Conservation (phyloP, 2,797 vertebrate genomes). For the Cirrhinus molitorella region DNA sequence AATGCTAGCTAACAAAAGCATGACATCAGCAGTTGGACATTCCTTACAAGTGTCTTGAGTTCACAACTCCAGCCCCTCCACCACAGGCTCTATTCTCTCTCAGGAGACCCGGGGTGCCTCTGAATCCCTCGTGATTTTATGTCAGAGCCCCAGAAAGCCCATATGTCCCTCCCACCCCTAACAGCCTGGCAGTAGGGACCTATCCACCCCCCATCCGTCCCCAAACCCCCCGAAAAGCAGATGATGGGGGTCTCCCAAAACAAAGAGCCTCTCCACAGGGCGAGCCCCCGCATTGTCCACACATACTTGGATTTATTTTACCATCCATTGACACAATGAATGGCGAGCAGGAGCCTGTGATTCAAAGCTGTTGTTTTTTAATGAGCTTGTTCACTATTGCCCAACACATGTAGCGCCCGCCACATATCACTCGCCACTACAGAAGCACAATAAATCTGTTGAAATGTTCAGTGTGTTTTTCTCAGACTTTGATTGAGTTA, state of each 20-base stretch:
- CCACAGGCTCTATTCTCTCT: constrained; percentile 11
- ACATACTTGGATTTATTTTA: constrained; percentile 69
- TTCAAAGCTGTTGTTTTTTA: constrained; percentile 69
- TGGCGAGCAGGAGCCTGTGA: constrained; percentile 60
- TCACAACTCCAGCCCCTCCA: neutral
- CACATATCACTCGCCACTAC: constrained; percentile 61
- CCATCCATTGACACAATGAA: constrained; percentile 62
- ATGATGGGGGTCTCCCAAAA: constrained; percentile 68
- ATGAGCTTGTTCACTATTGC: constrained; percentile 75
- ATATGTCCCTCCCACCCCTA: constrained; percentile 74
- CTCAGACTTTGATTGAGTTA: constrained; percentile 21
- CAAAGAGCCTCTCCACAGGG: constrained; percentile 67
- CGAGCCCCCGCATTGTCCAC: constrained; percentile 68
- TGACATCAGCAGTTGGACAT: constrained; percentile 3
- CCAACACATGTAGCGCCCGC: constrained; percentile 65
- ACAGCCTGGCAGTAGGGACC: constrained; percentile 61
- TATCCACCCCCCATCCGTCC: constrained; percentile 49
- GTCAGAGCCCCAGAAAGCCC: constrained; percentile 65
- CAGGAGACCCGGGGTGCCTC: constrained; percentile 34
- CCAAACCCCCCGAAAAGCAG: constrained; percentile 68
- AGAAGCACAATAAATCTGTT: constrained; percentile 67
- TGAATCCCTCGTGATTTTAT: constrained; percentile 42
- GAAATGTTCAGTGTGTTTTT: constrained; percentile 23
- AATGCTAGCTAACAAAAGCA: too few species aligned
- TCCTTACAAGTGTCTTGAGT: neutral